Evolutionary conservation across 2,797 vertebrate species (phyloP).

Genomic region (Neopelma chrysocephalum): DNA sequence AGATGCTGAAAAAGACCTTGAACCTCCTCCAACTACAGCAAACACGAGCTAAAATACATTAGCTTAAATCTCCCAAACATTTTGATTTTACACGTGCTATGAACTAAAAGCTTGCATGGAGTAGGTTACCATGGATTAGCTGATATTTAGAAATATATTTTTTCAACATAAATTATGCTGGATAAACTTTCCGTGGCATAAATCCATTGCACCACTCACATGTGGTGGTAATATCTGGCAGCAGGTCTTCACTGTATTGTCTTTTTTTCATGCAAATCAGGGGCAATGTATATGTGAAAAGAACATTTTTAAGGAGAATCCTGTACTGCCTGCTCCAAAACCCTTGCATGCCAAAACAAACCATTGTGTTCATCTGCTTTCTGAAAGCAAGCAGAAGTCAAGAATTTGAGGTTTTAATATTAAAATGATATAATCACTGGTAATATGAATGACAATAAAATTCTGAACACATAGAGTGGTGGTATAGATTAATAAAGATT

Average conservation of each 20-base stretch:
- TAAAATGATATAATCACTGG: not conserved
- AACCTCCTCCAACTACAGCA: not conserved
- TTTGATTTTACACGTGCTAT: not conserved
- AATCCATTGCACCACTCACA: rapidly evolving
- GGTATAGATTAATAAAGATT: not conserved
- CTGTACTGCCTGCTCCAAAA: not conserved
- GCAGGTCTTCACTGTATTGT: not conserved
- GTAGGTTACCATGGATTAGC: not conserved
- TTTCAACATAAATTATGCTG: not conserved
- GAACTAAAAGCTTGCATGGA: not conserved
- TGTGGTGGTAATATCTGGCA: not conserved
- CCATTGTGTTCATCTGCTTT: not conserved
- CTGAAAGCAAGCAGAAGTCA: not conserved
- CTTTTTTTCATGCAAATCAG: not conserved
- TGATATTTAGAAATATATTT: not conserved
- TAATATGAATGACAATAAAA: not conserved
- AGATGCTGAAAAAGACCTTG: not conserved
- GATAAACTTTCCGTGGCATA: not conserved
- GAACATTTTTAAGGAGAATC: not conserved
- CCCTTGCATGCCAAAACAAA: not conserved
- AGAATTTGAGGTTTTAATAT: not conserved
- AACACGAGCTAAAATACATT: not conserved
- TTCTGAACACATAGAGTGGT: not conserved
- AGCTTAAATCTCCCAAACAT: not conserved
- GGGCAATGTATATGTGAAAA: not conserved